These are phyloP conservation scores for Hippotragus niger DNA, from an alignment of 2,113 vertebrate species.

Conservation along the genomic window DNA sequence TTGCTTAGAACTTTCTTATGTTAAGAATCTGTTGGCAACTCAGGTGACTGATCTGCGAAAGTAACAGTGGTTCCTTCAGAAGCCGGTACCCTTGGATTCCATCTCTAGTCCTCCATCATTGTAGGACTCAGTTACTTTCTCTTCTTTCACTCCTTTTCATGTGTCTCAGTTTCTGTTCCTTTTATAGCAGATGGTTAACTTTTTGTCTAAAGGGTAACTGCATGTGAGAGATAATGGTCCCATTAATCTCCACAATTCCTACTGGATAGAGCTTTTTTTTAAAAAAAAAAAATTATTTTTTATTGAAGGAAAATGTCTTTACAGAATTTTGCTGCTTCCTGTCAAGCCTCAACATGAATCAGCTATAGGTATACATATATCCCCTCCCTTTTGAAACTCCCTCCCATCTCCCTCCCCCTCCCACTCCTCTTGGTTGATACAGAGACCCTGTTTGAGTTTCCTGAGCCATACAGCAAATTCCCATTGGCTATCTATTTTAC, in stretches of 20 bases:
- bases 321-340: neutral
- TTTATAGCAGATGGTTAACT: neutral
- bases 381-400: neutral
- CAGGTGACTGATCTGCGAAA: neutral
- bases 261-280: accelerated
- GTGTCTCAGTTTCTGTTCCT: neutral
- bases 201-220: neutral
- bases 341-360: neutral
- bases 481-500: neutral
- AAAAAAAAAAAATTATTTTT: neutral
- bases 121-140: neutral
- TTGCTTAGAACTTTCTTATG: neutral
- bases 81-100: neutral
- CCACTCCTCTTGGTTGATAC: neutral
- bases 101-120: neutral
- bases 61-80: neutral
- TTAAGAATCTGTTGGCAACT: neutral
- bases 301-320: neutral
- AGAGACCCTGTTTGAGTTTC: neutral
- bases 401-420: neutral
- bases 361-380: neutral
- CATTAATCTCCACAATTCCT: neutral
- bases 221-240: neutral
- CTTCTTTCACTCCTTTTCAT: neutral
- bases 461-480: neutral